Evolutionary conservation across 2,888 invertebrate species (phyloP), one percentile per base, ranked within the genome.

Genomic region (Listrodromus nycthemerus): DNA sequence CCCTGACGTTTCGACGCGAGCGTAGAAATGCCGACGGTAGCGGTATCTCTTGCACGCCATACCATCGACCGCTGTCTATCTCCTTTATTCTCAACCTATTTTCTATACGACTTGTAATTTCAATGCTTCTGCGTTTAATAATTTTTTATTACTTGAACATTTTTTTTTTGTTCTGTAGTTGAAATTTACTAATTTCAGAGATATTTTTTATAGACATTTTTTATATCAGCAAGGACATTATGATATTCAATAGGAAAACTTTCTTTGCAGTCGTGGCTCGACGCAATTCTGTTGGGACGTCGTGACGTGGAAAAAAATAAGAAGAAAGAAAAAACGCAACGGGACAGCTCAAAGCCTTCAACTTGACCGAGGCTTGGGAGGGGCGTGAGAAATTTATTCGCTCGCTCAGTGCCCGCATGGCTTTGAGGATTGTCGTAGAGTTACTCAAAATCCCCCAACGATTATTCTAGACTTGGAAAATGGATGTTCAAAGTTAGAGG

Each of bases 291-390:
- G n/a, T 58, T 30, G 7, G n/a, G 30, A 6, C 1, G 58, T 5
- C 27, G 58, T 10, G 27, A 30, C 58, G 58, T 16, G 58, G n/a
- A n/a, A 16, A 16, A n/a, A n/a, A n/a, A n/a, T n/a, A n/a, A n/a
- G n/a, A n/a, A n/a, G n/a, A n/a, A n/a, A n/a, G n/a, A n/a, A n/a
- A 58, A 58, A 58, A 1, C 30, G 24, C 58, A 30, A 27, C 3
- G 30, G 27, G 16, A 5, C 30, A 65, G 52, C 21, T 10, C 45
- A 50, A 70, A 27, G 87, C 92, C 92, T 91, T 92, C 90, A 92
- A 92, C 92, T 92, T 92, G 92, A 91, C 91, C 90, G 85, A 48
- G 27, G 73, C 58, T 48, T 27, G 48, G n/a, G 30, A n/a, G 41
- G 41, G 52, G 19, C n/a, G 70, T 2, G 55, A 55, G 55, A 58